These are phyloP conservation scores for Gasterosteus aculeatus DNA, from an alignment of 2,113 vertebrate species.

Conservation along the genomic window DNA sequence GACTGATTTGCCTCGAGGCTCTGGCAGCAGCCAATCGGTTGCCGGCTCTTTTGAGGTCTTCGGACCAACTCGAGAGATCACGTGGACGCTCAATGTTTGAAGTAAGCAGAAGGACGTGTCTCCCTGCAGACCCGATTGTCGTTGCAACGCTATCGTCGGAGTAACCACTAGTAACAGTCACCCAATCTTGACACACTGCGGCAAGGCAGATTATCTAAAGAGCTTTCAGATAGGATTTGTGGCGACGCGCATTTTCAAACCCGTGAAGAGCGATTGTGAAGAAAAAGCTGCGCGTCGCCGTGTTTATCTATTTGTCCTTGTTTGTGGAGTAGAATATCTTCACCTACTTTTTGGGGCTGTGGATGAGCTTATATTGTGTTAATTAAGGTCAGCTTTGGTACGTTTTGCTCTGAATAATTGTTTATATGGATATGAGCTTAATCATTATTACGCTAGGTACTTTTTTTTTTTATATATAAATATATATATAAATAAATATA, in stretches of 20 bases:
- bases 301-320: neutral
- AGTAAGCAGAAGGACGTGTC: conserved; percentile 42
- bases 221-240: neutral
- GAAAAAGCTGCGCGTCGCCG: neutral
- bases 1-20: conserved; percentile 24
- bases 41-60: conserved; percentile 21
- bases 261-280: neutral
- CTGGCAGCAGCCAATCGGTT: conserved; percentile 13
- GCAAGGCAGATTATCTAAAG: neutral
- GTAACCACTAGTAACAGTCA: conserved; percentile 19
- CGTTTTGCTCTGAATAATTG: neutral
- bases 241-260: neutral
- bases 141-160: conserved; percentile 23
- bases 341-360: neutral
- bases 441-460: neutral
- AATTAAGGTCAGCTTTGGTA: neutral
- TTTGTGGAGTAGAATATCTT: neutral
- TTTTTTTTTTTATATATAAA: no score
- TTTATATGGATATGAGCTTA: neutral
- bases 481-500: no score
- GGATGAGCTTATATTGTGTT: neutral
- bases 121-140: conserved; percentile 38
- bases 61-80: conserved; percentile 57
- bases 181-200: neutral
- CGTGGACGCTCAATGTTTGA: conserved; percentile 57